These are phyloP conservation scores for Sarcophaga subvicina DNA, from an alignment of 2,888 invertebrate species.

Conservation along the genomic window DNA sequence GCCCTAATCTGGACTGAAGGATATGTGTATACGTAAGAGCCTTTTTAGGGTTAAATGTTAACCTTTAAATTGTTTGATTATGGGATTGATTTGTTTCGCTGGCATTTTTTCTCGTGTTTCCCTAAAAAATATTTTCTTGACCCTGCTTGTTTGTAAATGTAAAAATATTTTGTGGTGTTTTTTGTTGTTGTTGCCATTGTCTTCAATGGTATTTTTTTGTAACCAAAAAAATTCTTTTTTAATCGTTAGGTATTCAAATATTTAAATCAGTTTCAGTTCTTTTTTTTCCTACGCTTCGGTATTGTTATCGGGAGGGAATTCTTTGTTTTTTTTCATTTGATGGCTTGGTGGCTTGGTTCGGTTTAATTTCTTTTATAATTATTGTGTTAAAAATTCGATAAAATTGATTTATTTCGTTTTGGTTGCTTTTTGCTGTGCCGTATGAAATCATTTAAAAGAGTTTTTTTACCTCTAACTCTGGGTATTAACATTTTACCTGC, in stretches of 20 bases:
- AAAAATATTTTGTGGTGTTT: constrained; percentile 50
- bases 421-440: background rate
- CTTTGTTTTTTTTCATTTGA: constrained; percentile 43
- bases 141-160: constrained; percentile 19
- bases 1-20: fast-evolving
- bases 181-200: constrained; percentile 67
- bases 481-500: too few relatives aligned
- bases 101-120: background rate
- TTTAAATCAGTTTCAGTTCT: constrained; percentile 70
- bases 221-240: constrained; percentile 69
- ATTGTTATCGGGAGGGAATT: background rate
- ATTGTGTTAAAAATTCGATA: constrained; percentile 76
- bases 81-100: constrained; percentile 59
- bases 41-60: constrained; percentile 32
- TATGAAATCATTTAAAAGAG: too few relatives aligned
- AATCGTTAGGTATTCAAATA: constrained; percentile 51
- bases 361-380: constrained; percentile 69
- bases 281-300: constrained; percentile 21
- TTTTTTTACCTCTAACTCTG: background rate
- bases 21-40: background rate
- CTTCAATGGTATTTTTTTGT: constrained; percentile 73
- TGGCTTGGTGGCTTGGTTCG: constrained; percentile 56
- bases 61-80: constrained; percentile 48
- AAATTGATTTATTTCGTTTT: constrained; percentile 77
- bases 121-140: background rate